These are phyloP conservation scores for Neelides sp. DNA, from an alignment of 1,140 invertebrate species.

Conservation along the genomic window DNA sequence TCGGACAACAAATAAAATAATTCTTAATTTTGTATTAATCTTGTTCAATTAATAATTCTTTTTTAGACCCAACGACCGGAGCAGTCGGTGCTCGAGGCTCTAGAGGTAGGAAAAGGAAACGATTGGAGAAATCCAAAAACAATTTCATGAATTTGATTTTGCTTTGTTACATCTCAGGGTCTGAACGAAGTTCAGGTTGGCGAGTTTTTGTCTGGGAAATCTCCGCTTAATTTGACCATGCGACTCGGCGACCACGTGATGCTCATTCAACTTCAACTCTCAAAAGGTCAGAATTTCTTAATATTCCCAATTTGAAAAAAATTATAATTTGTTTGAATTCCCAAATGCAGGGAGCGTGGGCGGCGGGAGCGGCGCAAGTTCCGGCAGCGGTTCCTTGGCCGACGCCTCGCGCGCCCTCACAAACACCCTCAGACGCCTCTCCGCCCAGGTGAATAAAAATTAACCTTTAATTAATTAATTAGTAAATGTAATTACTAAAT, in stretches of 20 bases:
- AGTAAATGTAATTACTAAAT: constrained; percentile 6
- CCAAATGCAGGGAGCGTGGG: constrained; percentile 15
- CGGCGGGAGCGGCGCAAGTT: constrained; percentile 28
- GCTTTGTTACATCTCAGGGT: too few relatives aligned
- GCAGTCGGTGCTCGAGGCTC: constrained; percentile 84
- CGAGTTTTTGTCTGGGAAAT: constrained; percentile 72
- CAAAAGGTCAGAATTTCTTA: constrained; percentile 65
- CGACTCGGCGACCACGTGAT: constrained; percentile 90
- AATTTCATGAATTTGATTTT: too few relatives aligned
- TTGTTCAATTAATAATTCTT: neutral
- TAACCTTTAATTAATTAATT: constrained; percentile 7
- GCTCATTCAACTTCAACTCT: constrained; percentile 85
- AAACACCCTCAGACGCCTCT: constrained; percentile 77
- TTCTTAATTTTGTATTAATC: neutral
- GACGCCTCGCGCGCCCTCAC: constrained; percentile 82
- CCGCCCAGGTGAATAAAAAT: constrained; percentile 64
- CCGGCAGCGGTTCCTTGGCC: constrained; percentile 43
- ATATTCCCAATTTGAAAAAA: too few relatives aligned
- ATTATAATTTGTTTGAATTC: too few relatives aligned
- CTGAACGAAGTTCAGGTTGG: constrained; percentile 86
- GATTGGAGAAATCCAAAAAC: too few relatives aligned
- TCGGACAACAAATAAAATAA: constrained; percentile 28
- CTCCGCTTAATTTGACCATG: constrained; percentile 86
- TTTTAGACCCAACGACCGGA: constrained; percentile 78
- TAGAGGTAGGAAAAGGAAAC: too few relatives aligned